These are phyloP conservation scores for Synanthedon tipuliformis DNA, from an alignment of 2,888 invertebrate species.

Conservation along the genomic window DNA sequence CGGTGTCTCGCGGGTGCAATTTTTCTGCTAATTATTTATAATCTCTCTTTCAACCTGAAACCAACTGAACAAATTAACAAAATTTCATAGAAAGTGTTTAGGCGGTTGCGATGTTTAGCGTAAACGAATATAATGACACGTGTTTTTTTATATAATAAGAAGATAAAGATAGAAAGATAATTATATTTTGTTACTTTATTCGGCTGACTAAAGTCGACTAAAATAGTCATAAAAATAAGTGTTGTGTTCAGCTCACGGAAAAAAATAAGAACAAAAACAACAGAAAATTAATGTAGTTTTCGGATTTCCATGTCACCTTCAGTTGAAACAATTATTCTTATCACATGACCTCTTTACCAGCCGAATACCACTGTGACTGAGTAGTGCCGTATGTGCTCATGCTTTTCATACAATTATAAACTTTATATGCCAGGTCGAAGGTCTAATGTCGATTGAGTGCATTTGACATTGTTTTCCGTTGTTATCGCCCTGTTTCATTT, in stretches of 20 bases:
- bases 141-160: no score
- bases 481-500: conserved; percentile 46
- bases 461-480: conserved; percentile 21
- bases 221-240: no score
- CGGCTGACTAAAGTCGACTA: no score
- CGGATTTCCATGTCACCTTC: conserved; percentile 54
- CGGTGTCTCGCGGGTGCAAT: no score
- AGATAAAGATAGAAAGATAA: no score
- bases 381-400: conserved; percentile 13
- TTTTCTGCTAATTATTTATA: no score
- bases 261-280: background rate
- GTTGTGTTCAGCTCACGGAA: background rate
- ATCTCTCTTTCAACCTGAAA: no score
- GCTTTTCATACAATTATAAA: conserved; percentile 11
- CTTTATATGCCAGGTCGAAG: conserved; percentile 14
- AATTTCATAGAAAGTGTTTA: no score
- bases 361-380: conserved; percentile 16
- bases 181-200: no score
- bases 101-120: no score
- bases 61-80: no score
- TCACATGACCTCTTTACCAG: conserved; percentile 60
- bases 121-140: no score
- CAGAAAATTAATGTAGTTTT: conserved; percentile 23
- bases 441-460: conserved; percentile 11
- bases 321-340: conserved; percentile 36